Conservation (phyloP, 2,888 invertebrate species). For the Podabrus alpinus region DNA sequence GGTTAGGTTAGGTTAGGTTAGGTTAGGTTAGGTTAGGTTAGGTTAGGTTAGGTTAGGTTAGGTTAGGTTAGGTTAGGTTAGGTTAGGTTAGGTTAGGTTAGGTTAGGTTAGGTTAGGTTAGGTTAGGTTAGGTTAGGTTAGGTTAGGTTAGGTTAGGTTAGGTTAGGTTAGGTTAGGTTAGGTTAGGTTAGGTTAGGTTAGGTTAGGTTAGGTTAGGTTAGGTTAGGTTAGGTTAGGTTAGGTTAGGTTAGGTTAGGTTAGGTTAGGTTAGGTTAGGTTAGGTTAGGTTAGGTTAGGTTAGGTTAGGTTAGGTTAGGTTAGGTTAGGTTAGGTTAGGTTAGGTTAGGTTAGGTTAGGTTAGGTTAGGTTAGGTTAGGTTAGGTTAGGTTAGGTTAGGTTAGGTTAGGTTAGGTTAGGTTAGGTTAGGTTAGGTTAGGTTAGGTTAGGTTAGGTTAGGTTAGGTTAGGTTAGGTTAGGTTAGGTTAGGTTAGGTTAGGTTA, state of each 20-base stretch:
- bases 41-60: neutral
- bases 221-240: conserved; percentile 39
- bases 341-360: conserved; percentile 19
- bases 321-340: conserved; percentile 13
- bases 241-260: conserved; percentile 38
- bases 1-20: neutral
- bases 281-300: conserved; percentile 28
- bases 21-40: neutral
- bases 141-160: conserved; percentile 32
- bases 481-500: conserved; percentile 7
- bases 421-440: conserved; percentile 7
- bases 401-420: conserved; percentile 7
- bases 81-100: conserved; percentile 24
- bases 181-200: conserved; percentile 39
- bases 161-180: conserved; percentile 40
- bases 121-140: conserved; percentile 36
- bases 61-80: conserved; percentile 33
- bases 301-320: conserved; percentile 16
- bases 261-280: conserved; percentile 35
- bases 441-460: conserved; percentile 2
- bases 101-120: conserved; percentile 39
- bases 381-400: conserved; percentile 16
- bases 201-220: conserved; percentile 36
- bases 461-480: conserved; percentile 7
- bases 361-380: conserved; percentile 24